Evolutionary conservation across 1,140 invertebrate species (phyloP), one percentile per base, ranked within the genome.

Genomic region (Protaetia brevitarsis): DNA sequence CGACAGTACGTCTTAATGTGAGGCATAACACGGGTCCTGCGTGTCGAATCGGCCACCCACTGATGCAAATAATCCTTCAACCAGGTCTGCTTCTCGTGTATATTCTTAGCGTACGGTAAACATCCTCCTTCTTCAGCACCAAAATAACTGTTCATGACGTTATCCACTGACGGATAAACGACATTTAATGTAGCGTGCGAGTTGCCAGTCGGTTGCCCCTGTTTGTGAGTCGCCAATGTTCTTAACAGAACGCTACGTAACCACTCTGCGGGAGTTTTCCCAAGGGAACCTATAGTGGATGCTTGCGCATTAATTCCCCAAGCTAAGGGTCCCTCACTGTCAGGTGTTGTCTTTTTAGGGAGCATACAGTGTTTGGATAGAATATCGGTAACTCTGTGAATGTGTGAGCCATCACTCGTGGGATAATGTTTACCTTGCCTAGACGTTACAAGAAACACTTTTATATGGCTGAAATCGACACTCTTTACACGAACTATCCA

Each of bases 1-100:
- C 95, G 83, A 0, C 87, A 85, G 77, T 98, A 99, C 0, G 88
- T 88, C 80, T 98, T 98, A 51, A 98, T 95, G 74, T 98, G 96
- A 3, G 96, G 96, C 85, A 95, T 92, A 1, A 94, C 94, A 68
- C 84, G 79, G 37, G 87, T 86, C 65, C 96, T 83, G 36, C 83
- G 75, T 0, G 85, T 83, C 8, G 78, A 77, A 37, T 86, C 84
- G 5, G 91, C 87, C 73, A 87, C 89, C 96, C 96, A 98, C 69
- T 93, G 87, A 75, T 92, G 86, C 45, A 98, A 80, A 78, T 88
- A 90, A 3, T 83, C 78, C 60, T 85, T 85, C 0, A 98, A 80
- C 90, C 94, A 98, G 1, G 79, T 75, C 75, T 98, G 95, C 75
- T 96, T 97, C n/a, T 84, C 79, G 73, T 96, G 92, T 0, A 84